Evolutionary conservation across 92 coral and sea anemone species (phyloP), one percentile per base, ranked within the genome.

Genomic region (Porites lobata): DNA sequence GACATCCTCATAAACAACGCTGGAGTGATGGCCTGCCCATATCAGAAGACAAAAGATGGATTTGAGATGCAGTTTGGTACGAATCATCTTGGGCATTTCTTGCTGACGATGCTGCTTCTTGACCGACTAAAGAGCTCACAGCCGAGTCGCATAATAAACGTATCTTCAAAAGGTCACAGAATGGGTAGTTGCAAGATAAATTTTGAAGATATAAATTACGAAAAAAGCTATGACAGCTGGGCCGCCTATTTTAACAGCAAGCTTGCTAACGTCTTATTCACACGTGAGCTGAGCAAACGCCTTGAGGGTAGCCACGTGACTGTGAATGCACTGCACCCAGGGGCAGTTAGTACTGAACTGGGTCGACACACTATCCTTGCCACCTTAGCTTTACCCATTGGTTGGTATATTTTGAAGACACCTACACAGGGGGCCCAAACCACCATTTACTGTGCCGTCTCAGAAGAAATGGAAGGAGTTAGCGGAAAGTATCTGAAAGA

Each of bases 11-110:
- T 96, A 47, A 96, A 95, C 91, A 96, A 96, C 87, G 99, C 98
- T 50, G 99, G 99, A 18, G 88, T 94, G 6, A 81, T 88, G 93
- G 85, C 90, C 64, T 90, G 94, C 73, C 86, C 91, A 14, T 86
- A 86, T 32, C 76, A 72, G 90, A 85, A 86, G 69, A 96, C 94
- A 4, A 84, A 91, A 76, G 98, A 96, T 50, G 99, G 98, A 73
- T 94, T 91, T 75, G 99, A 96, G 82, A 89, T 91, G 95, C 96
- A 93, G 79, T 81, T 96, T 32, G 98, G 94, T 29, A 96, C 90
- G 59, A 96, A 96, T 78, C 97, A 94, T 65, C 87, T 96, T 50
- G 98, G 99, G n/a, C 99, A 96, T 83, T 96, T 96, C 69, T 91
- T 96, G 6, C 98, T 96, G 69, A 94, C 98, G 2, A 87, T 87